Evolutionary conservation across 2,888 invertebrate species (phyloP).

Genomic region (Eudasyphora cyanicolor): DNA sequence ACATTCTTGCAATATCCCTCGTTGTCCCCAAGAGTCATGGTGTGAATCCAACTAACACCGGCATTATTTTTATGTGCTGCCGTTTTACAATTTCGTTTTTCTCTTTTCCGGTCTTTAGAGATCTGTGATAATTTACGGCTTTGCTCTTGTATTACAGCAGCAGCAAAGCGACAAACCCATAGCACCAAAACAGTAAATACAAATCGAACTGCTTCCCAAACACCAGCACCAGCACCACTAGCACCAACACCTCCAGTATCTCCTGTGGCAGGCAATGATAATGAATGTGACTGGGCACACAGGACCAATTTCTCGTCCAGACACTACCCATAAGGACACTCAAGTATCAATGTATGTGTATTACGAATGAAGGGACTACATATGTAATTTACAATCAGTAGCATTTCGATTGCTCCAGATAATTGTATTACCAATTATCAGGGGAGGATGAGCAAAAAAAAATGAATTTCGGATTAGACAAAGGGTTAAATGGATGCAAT

Average conservation of each 20-base stretch:
- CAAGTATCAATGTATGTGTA: neutral
- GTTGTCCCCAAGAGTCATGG: neutral
- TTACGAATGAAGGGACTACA: neutral
- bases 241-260: neutral
- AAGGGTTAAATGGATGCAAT: neutral
- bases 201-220: no score
- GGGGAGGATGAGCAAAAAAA: neutral
- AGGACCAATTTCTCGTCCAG: neutral
- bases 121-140: constrained; percentile 50
- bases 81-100: neutral
- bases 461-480: neutral
- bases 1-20: neutral
- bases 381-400: constrained; percentile 32
- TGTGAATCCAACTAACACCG: neutral
- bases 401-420: constrained; percentile 24
- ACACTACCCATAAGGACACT: neutral
- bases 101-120: neutral
- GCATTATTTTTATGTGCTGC: constrained; percentile 7
- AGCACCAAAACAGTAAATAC: no score
- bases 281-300: neutral
- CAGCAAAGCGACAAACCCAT: neutral
- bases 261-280: neutral
- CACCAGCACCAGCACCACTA: neutral
- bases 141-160: neutral
- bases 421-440: constrained; percentile 44